Evolutionary conservation across 1,140 invertebrate species (phyloP).

Genomic region (Cydia fagiglandana): DNA sequence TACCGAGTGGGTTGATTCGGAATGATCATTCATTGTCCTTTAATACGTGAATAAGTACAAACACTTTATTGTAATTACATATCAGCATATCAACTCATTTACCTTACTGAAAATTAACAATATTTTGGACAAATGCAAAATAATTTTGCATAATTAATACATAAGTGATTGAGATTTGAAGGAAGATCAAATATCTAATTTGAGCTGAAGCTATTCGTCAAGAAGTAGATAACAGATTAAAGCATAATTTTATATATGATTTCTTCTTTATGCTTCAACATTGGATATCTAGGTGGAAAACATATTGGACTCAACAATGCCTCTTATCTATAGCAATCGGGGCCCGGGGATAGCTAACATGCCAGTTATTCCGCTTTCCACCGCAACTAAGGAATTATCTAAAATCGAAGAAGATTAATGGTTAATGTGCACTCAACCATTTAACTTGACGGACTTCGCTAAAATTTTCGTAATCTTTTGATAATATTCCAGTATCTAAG

Average conservation of each 20-base stretch:
- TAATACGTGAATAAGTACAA: no score
- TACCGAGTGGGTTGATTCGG: background rate
- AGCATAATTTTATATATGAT: background rate
- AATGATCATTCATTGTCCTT: conserved; percentile 2
- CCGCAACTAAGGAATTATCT: conserved; percentile 36
- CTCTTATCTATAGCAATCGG: conserved; percentile 36
- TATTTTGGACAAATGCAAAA: no score
- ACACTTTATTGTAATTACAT: no score
- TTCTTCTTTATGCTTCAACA: background rate
- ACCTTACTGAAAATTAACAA: no score
- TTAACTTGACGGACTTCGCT: conserved; percentile 9
- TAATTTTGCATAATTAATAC: no score
- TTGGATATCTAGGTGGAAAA: conserved; percentile 16
- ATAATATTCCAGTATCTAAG: background rate
- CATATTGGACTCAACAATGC: conserved; percentile 37
- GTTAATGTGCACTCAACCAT: conserved; percentile 35
- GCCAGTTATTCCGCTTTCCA: conserved; percentile 40
- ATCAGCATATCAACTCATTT: no score
- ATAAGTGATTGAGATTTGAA: no score
- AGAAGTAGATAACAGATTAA: background rate
- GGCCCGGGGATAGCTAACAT: conserved; percentile 36
- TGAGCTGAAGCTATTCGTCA: background rate
- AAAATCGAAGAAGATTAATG: conserved; percentile 45
- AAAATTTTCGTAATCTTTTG: background rate
- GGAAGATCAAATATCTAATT: background rate